Evolutionary conservation across 2,113 vertebrate species (phyloP).

Genomic region (Python bivittatus): DNA sequence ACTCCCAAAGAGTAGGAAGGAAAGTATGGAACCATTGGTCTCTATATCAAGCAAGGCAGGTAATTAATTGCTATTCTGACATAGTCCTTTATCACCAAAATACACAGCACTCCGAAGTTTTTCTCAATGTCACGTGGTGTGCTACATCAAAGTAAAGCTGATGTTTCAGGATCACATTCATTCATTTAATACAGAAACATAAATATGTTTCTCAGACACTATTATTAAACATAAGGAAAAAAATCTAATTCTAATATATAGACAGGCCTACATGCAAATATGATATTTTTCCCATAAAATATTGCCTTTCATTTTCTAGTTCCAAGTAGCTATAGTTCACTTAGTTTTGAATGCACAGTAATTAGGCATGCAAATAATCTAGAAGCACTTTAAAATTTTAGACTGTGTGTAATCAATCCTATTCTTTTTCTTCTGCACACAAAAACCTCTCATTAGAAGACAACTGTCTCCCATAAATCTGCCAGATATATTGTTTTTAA

Average conservation of each 20-base stretch:
- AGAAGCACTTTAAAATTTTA: conserved; percentile 73
- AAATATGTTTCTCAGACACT: conserved; percentile 76
- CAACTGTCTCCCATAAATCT: conserved; percentile 72
- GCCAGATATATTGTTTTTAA: conserved; percentile 2
- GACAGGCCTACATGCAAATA: conserved; percentile 56
- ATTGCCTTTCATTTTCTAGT: conserved; percentile 77
- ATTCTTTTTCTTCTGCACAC: conserved; percentile 71
- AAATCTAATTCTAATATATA: conserved; percentile 74
- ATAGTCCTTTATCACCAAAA: conserved; percentile 76
- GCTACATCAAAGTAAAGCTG: conserved; percentile 68
- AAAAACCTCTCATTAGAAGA: conserved; percentile 73
- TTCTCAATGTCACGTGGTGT: conserved; percentile 64
- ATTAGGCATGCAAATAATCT: conserved; percentile 81
- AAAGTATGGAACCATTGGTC: conserved; percentile 66
- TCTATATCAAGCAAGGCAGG: conserved; percentile 77
- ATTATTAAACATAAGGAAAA: conserved; percentile 76
- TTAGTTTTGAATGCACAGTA: conserved; percentile 81
- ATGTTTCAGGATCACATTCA: conserved; percentile 78
- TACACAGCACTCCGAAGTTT: conserved; percentile 72
- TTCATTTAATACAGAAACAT: conserved; percentile 69
- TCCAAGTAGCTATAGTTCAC: conserved; percentile 79
- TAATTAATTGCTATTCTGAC: conserved; percentile 77
- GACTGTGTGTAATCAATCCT: conserved; percentile 76
- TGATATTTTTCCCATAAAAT: conserved; percentile 68
- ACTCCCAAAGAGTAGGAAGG: conserved; percentile 65